Conservation (phyloP, 2,113 vertebrate genomes). For the Butastur rufipennis region DNA sequence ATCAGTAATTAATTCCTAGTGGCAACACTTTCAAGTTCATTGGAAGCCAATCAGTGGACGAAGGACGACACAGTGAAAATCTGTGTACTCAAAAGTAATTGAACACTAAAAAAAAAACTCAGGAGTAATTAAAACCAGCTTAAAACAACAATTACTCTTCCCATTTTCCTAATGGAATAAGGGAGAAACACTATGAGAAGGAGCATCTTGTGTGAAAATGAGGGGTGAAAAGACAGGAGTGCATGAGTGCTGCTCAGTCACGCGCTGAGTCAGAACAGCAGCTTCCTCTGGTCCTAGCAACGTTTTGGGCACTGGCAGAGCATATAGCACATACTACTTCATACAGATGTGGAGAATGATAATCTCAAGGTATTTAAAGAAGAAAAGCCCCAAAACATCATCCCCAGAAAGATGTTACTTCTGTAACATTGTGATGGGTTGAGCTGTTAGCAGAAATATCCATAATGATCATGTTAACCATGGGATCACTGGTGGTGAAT, state of each 20-base stretch:
- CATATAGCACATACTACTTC: background rate
- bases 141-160: background rate
- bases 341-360: background rate
- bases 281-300: background rate
- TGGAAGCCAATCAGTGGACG: background rate
- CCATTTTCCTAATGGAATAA: background rate
- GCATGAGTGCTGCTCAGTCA: background rate
- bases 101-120: background rate
- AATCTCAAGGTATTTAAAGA: conserved; percentile 3
- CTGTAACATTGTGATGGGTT: background rate
- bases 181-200: background rate
- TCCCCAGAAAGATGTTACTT: background rate
- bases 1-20: background rate
- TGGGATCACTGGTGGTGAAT: background rate
- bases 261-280: rapidly evolving
- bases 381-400: background rate
- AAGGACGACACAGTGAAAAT: background rate
- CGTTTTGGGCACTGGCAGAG: background rate
- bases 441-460: background rate
- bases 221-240: background rate
- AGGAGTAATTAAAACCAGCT: background rate
- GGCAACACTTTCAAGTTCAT: background rate
- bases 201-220: background rate
- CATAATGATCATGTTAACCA: background rate
- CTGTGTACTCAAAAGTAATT: background rate